Conservation (phyloP, 1,140 invertebrate species). For the Caenorhabditis elegans region DNA sequence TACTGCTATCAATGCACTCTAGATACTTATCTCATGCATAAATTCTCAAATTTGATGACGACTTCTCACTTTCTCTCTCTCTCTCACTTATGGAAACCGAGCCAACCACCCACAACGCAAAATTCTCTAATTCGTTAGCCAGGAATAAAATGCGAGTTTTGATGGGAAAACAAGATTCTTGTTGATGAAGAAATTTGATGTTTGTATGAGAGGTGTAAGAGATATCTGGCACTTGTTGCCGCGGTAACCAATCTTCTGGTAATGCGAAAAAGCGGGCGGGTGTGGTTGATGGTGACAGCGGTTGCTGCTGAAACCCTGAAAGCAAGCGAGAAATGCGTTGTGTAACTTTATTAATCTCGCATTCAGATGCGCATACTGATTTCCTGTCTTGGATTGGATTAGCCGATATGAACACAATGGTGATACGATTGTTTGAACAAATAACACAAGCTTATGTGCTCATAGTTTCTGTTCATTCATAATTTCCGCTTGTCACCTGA, state of each 20-base stretch:
- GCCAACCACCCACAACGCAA: neutral
- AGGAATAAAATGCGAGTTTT: neutral
- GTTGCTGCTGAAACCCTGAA: too few relatives aligned
- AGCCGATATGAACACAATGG: neutral
- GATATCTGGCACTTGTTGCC: neutral
- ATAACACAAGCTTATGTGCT: neutral
- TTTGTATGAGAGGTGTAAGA: neutral
- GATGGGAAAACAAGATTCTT: neutral
- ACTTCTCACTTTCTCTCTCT: neutral
- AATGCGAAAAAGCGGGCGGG: neutral
- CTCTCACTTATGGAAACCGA: neutral
- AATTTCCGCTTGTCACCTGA: too few relatives aligned
- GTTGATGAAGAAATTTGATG: neutral
- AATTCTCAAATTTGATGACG: neutral
- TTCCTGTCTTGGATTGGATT: neutral
- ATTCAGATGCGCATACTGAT: neutral
- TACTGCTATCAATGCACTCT: neutral
- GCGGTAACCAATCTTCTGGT: neutral
- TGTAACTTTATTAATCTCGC: conserved; percentile 16
- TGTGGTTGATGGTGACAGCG: too few relatives aligned
- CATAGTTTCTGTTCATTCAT: neutral
- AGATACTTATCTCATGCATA: neutral
- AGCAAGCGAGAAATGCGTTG: neutral
- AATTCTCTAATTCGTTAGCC: neutral
- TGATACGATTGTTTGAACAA: neutral